Evolutionary conservation across 2,113 vertebrate genomes (phyloP).

Genomic region (Pomatostomus ruficeps): DNA sequence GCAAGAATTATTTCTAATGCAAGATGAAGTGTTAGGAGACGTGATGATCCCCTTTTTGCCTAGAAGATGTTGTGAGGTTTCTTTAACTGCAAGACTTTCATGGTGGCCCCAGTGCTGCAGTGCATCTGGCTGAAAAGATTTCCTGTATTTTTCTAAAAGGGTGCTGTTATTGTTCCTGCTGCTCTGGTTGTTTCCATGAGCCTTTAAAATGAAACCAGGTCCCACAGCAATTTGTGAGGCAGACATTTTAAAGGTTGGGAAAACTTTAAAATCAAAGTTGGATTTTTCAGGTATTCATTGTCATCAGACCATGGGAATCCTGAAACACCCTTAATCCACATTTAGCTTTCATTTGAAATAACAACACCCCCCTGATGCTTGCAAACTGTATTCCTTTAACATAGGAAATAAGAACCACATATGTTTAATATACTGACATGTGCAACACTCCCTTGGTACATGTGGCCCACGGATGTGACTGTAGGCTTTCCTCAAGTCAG

Average conservation of each 20-base stretch:
- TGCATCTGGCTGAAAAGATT: slow-evolving; percentile 59
- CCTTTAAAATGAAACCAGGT: neutral
- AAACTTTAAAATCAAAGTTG: neutral
- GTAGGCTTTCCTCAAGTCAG: slow-evolving; percentile 13
- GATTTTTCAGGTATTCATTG: neutral
- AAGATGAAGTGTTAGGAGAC: slow-evolving; percentile 50
- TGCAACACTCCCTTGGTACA: slow-evolving; percentile 27
- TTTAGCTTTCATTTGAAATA: neutral
- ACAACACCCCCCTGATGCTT: neutral
- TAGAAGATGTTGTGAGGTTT: slow-evolving; percentile 55
- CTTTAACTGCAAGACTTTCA: slow-evolving; percentile 41
- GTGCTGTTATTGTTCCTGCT: slow-evolving; percentile 41
- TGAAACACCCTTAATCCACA: neutral
- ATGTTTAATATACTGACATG: slow-evolving; percentile 52
- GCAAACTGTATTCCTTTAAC: slow-evolving; percentile 11
- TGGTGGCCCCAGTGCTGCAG: slow-evolving; percentile 55
- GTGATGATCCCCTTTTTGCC: slow-evolving; percentile 58
- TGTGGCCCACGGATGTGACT: slow-evolving; percentile 52
- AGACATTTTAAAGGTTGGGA: neutral
- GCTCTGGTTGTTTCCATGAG: slow-evolving; percentile 1
- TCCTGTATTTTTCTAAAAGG: slow-evolving; percentile 57
- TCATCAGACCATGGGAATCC: neutral
- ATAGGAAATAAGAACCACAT: slow-evolving; percentile 45
- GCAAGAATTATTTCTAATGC: slow-evolving; percentile 50
- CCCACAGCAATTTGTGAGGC: neutral